Conservation (phyloP, 1,140 invertebrate species). For the Ostrea denselamellosa region DNA sequence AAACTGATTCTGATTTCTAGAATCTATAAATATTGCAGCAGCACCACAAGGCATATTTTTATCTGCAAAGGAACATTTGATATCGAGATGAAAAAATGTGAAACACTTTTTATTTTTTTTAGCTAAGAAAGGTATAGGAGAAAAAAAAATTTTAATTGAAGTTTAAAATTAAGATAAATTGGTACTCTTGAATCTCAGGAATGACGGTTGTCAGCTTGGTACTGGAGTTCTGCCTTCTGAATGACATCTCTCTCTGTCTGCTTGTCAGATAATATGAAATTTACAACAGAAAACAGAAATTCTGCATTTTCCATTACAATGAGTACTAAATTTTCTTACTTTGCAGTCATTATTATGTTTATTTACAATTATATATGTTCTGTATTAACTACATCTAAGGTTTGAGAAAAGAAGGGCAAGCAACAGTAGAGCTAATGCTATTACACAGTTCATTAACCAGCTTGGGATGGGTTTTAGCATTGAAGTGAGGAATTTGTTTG, state of each 20-base stretch:
- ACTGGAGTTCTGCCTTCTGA: neutral
- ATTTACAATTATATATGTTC: neutral
- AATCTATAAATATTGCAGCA: slow-evolving; percentile 11
- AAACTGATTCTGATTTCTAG: neutral
- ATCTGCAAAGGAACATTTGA: slow-evolving; percentile 13
- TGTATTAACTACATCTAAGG: neutral
- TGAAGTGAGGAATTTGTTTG: slow-evolving; percentile 37
- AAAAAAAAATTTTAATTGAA: neutral
- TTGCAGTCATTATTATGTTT: neutral
- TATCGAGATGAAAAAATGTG: neutral
- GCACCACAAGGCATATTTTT: neutral
- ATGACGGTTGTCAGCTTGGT: neutral
- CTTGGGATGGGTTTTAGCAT: slow-evolving; percentile 22
- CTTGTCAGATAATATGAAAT: neutral
- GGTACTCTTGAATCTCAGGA: neutral
- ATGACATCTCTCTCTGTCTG: neutral
- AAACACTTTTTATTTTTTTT: neutral
- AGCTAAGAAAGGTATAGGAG: neutral
- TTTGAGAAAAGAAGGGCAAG: neutral
- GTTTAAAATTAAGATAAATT: neutral
- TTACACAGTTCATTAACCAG: slow-evolving; percentile 28
- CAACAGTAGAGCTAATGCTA: slow-evolving; percentile 4
- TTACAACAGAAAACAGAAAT: neutral
- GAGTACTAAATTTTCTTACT: too few relatives aligned
- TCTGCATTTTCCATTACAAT: neutral